Base-by-base conservation (phyloP, 2,888 invertebrate genomes). In the Papilio protenor region DNA sequence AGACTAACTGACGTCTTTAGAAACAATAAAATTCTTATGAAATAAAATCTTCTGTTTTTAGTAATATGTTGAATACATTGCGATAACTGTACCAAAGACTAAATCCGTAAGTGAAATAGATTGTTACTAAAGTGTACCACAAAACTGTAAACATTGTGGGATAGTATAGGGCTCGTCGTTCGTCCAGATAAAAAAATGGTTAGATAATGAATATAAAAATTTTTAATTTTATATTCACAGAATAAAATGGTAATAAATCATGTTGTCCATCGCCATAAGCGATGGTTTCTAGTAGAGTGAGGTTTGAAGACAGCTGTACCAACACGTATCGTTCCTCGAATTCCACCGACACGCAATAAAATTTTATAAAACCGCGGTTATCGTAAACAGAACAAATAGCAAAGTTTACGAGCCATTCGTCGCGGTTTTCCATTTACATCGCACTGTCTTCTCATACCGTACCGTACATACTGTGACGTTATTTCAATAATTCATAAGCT, bases 321-420 rank as follows among this genome's bases (percentile, higher is more conserved):
- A 83, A 84, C 86, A 85, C 52, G 71, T 77, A 75, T 72, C 75
- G 64, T 85, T 83, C 85, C 82, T 85, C 82, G 87, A 87, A 90
- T 90, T 87, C 87, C 88, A 85, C 82, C 82, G 84, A 83, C 87
- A 85, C 81, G 86, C 88, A 87, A 90, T 93, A 92, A 93, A 92
- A 89, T 90, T 91, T 88, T 91, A 90, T 91, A 92, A 93, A 93
- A 91, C 90, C 89, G 86, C 89, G 89, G 90, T 91, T 92, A 93
- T 94, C 92, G 93, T 93, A 92, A 92, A 94, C 91, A 90, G 90
- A 93, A 93, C 91, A 91, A 92, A 94, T 92, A 92, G 90, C 90
- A 84, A 88, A 88, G 81, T 93, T 94, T 93, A 94, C 90, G 92
- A 92, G 87, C 91, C 87, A 90, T 90, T 89, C 90, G 90, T 91